Base-by-base conservation (phyloP, 1,140 invertebrate species). In the Bombus haemorrhoidalis region DNA sequence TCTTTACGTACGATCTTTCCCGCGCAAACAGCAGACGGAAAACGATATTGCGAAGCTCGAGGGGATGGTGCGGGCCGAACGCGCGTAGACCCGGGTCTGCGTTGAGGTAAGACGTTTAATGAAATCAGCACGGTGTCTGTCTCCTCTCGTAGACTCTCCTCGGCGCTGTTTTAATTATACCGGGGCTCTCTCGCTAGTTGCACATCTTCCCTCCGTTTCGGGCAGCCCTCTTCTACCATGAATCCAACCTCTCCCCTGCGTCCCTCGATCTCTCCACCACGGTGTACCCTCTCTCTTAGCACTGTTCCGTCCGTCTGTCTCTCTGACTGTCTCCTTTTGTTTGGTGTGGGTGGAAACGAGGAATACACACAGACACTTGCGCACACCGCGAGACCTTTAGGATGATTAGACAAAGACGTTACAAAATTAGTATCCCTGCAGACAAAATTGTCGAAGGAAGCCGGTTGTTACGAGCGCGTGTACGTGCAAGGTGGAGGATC, bases 381-480 rank as follows among this genome's bases (percentile, higher is more conserved):
- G 91, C 83, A 90, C 87, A 89, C 85, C 86, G 89, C 87, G 89
- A 91, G 90, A 94, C 91, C 92, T 93, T 93, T 91, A 91, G 89
- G 90, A 93, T 93, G 92, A 94, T 94, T 94, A 94, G 93, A 94
- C 91, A 89, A 92, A 93, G 92, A 93, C 91, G 90, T 93, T 93
- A 93, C 92, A 89, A 93, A 93, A 94, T 94, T 93, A 93, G 91
- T 91, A 89, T 87, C 89, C 81, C 81, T 66, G 81, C 32, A 81
- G 83, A 81, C 76, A 88, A 90, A 91, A 91, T 90, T 90, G 89
- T 90, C 89, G 89, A 90, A 90, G 88, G 83, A 82, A 87, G 76
- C 73, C 57, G 81, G 79, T 62, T 80, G 83, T 86, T 83, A 71
- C 69, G 32, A 72, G 69, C 47, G 81, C 73, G 79, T 73, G 66